Percentiles rank a stretch among this genome's conserved stretches.
These are phyloP conservation scores for Acrocyrtus sp. DNA, from an alignment of 2,888 invertebrate genomes.

Conservation along the genomic window DNA sequence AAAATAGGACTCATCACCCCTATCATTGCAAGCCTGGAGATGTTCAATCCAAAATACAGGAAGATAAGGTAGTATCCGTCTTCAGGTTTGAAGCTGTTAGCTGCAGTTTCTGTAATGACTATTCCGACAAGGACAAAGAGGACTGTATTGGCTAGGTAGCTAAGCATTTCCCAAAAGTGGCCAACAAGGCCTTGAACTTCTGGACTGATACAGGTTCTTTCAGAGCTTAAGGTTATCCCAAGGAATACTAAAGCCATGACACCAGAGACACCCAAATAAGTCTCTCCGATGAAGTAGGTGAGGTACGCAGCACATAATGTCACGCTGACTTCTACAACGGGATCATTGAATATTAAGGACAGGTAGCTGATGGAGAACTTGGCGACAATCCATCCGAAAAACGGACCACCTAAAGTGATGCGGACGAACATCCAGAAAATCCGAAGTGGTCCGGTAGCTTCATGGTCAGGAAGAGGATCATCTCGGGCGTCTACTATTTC, in stretches of 20 bases:
- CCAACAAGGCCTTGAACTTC: constrained; percentile 67
- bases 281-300: constrained; percentile 66
- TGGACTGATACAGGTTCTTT: constrained; percentile 67
- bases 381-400: constrained; percentile 66
- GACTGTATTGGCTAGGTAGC: constrained; percentile 70
- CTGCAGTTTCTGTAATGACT: constrained; percentile 70
- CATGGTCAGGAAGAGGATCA: constrained; percentile 28
- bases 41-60: constrained; percentile 65
- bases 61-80: constrained; percentile 70
- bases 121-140: constrained; percentile 74
- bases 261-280: constrained; percentile 65
- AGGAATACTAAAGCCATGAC: constrained; percentile 68
- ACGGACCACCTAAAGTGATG: constrained; percentile 55
- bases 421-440: constrained; percentile 30
- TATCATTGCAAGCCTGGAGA: constrained; percentile 68
- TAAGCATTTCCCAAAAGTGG: constrained; percentile 67
- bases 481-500: constrained; percentile 13
- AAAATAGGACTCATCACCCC: constrained; percentile 70
- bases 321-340: constrained; percentile 66
- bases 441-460: background rate
- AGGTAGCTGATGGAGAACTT: constrained; percentile 66
- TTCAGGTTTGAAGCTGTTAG: constrained; percentile 69
- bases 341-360: constrained; percentile 66
- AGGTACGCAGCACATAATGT: constrained; percentile 67
- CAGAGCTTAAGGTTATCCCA: constrained; percentile 67